Conservation (phyloP, 2,888 invertebrate species). For the Hipparchia sbordonii region DNA sequence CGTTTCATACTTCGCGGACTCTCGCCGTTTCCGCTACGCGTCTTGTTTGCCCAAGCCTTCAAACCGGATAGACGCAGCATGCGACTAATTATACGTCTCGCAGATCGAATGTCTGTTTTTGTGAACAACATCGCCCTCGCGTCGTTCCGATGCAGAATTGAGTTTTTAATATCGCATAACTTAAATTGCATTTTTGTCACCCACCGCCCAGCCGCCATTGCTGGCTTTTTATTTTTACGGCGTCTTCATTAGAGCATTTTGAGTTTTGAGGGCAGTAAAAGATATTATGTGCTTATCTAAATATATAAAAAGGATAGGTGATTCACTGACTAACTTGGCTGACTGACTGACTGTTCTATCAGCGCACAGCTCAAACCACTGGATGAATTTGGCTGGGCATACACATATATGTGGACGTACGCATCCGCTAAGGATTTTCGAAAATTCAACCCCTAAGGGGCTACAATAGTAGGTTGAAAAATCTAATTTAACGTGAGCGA, state of each 20-base stretch:
- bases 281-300: background rate
- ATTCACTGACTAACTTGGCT: too few relatives aligned
- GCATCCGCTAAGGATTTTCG: too few relatives aligned
- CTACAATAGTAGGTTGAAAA: too few relatives aligned
- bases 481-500: too few relatives aligned
- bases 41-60: background rate
- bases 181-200: conserved; percentile 82
- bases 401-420: too few relatives aligned
- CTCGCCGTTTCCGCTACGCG: background rate
- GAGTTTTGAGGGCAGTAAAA: conserved; percentile 11
- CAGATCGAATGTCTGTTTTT: conserved; percentile 68
- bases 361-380: too few relatives aligned
- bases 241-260: conserved; percentile 69
- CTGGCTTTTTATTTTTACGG: conserved; percentile 45
- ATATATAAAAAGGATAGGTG: too few relatives aligned
- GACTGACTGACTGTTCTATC: too few relatives aligned
- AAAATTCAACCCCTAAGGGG: too few relatives aligned
- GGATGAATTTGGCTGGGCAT: too few relatives aligned
- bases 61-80: conserved; percentile 55
- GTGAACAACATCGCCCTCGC: conserved; percentile 42
- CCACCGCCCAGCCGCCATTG: conserved; percentile 50
- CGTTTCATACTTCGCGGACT: too few relatives aligned
- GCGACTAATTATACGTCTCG: conserved; percentile 75
- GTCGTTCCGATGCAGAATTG: conserved; percentile 62
- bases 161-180: conserved; percentile 74